Percentiles rank a stretch among this genome's conserved stretches.
phyloP scores from a whole-genome alignment of 2,888 invertebrate species.

The Cephonodes hylas region DNA sequence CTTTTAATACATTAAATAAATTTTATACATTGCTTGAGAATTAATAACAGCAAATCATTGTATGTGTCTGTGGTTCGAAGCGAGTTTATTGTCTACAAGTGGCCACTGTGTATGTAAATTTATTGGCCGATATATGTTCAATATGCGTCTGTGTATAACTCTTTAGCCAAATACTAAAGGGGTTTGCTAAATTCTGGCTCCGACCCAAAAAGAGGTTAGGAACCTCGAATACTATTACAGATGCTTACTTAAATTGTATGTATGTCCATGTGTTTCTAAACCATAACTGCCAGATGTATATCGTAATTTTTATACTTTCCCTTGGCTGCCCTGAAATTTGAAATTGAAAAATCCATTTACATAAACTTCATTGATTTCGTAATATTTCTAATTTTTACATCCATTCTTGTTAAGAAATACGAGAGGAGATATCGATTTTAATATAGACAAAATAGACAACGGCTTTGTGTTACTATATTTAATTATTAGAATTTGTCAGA shows the following conservation, averaged over 20 bases:
- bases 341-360: too few species aligned
- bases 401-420: too few species aligned
- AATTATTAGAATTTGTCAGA: too few species aligned
- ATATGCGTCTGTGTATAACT: not conserved
- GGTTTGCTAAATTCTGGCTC: slow-evolving; percentile 18
- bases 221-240: not conserved
- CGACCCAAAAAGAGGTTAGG: slow-evolving; percentile 2
- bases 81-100: not conserved
- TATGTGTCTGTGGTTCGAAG: not conserved
- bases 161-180: slow-evolving; percentile 18
- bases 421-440: too few species aligned
- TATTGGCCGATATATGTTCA: not conserved
- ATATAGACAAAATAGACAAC: too few species aligned
- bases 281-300: not conserved
- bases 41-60: not conserved
- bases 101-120: not conserved
- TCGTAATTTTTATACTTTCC: not conserved
- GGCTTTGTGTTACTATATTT: too few species aligned
- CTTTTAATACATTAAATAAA: too few species aligned
- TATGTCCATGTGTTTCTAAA: not conserved
- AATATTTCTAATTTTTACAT: too few species aligned
- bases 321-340: not conserved
- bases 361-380: too few species aligned
- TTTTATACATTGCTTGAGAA: not conserved
- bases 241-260: not conserved